Conservation (phyloP, 2,113 vertebrate species). For the Colistium nudipinnis region DNA sequence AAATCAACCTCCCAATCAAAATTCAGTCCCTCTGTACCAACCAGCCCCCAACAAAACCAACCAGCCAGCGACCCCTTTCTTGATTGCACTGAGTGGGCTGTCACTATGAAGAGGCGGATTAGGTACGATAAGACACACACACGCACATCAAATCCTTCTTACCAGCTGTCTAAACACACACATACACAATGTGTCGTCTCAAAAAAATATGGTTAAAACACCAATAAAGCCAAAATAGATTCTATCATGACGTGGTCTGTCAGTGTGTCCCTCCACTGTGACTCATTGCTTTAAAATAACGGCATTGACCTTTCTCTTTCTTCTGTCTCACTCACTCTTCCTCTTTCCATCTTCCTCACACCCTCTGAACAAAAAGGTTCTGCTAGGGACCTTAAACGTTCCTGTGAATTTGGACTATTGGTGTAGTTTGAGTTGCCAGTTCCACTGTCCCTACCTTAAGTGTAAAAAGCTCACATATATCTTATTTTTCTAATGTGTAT, state of each 20-base stretch:
- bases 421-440: too few species aligned
- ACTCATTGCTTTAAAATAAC: constrained; percentile 55
- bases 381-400: background rate
- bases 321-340: constrained; percentile 11
- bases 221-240: constrained; percentile 13
- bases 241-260: background rate
- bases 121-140: constrained; percentile 40
- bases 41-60: constrained; percentile 31
- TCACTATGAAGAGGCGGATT: constrained; percentile 62
- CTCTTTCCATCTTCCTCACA: constrained; percentile 25
- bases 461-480: background rate
- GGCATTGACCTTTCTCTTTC: constrained; percentile 49
- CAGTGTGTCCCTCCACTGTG: constrained; percentile 36
- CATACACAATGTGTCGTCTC: constrained; percentile 5
- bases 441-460: background rate
- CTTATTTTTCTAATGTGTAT: background rate
- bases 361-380: constrained; percentile 18
- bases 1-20: constrained; percentile 11
- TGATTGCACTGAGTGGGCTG: constrained; percentile 53
- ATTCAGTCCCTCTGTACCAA: constrained; percentile 20
- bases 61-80: constrained; percentile 35
- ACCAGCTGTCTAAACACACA: constrained; percentile 28
- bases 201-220: constrained; percentile 14
- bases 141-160: constrained; percentile 17
- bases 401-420: background rate